Evolutionary conservation across 2,888 invertebrate species (phyloP), one percentile per base, ranked within the genome.

Genomic region (Nasonovia ribisnigri): DNA sequence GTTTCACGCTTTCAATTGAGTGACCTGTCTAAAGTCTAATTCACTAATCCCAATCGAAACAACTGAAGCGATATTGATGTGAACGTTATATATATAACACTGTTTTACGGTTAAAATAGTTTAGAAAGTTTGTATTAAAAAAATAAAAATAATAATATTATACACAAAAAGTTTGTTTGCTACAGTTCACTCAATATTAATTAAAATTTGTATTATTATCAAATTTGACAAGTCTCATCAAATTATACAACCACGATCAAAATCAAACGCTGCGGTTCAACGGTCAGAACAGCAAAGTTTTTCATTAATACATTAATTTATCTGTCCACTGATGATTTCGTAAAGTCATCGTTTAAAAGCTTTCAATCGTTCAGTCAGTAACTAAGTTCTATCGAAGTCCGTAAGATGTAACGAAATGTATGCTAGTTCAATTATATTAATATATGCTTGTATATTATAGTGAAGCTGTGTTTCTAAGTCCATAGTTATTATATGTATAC

Each of bases 1-100:
- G 77, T 77, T 77, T 77, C 77, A 77, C 36, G 36, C 77, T 77
- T 77, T 77, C 36, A 77, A 77, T 77, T 36, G 77, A 77, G 77
- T 77, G 77, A 77, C 77, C 77, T 77, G 77, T 77, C 77, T 36
- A 77, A 77, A 77, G 77, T 77, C 36, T 77, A 77, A 77, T 77
- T 77, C 77, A 77, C 77, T 77, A 77, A 77, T 77, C 77, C 8
- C 77, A 3, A 77, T 77, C 77, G 36, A 36, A 77, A 77, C 77
- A 36, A 77, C 77, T 36, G 77, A 77, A 77, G 77, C 77, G 77
- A 77, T 77, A 77, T 77, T 42, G 36, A 77, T 20, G 20, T 77
- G 16, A 77, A 77, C 77, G 8, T 36, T 77, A 3, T 20, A 54
- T 54, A 51, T 77, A 20, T 36, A 20, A 36, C 36, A 77, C 36